These are phyloP conservation scores for Micromussa lordhowensis DNA, from an alignment of 92 coral and sea anemone species.

Conservation along the genomic window DNA sequence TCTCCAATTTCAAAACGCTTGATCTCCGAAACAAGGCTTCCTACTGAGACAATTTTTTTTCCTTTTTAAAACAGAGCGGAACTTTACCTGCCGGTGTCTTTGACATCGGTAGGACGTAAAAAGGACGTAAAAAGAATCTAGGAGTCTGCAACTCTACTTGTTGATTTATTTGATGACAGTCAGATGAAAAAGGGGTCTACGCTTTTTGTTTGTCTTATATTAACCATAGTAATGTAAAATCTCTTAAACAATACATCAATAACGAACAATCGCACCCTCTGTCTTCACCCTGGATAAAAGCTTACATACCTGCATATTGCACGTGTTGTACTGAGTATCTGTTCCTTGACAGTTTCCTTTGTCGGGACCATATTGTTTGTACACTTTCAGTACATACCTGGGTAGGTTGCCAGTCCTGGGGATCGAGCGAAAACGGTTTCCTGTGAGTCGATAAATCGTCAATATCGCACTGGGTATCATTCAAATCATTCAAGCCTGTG, in stretches of 20 bases:
- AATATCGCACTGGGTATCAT: background rate
- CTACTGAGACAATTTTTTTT: too few relatives aligned
- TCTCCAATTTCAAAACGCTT: too few relatives aligned
- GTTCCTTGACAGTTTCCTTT: slow-evolving; percentile 78
- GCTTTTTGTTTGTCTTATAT: too few relatives aligned
- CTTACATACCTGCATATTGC: slow-evolving; percentile 77
- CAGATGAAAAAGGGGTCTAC: too few relatives aligned
- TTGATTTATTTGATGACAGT: too few relatives aligned
- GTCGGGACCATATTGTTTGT: slow-evolving; percentile 70
- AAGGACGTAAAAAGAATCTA: too few relatives aligned
- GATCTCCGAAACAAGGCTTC: too few relatives aligned
- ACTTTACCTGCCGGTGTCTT: too few relatives aligned
- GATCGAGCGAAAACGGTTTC: background rate
- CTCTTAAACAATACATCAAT: too few relatives aligned
- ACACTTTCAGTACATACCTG: slow-evolving; percentile 76
- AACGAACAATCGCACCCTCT: background rate
- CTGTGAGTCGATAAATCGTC: background rate
- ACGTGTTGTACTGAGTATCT: slow-evolving; percentile 78
- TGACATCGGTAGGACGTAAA: too few relatives aligned
- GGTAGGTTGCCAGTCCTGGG: slow-evolving; percentile 45
- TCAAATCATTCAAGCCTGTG: background rate
- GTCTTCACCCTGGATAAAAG: background rate
- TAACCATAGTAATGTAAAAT: too few relatives aligned
- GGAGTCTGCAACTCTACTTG: too few relatives aligned
- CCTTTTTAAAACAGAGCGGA: background rate